These are phyloP conservation scores for Crossocerus cetratus DNA, from an alignment of 2,888 invertebrate species.

Conservation along the genomic window DNA sequence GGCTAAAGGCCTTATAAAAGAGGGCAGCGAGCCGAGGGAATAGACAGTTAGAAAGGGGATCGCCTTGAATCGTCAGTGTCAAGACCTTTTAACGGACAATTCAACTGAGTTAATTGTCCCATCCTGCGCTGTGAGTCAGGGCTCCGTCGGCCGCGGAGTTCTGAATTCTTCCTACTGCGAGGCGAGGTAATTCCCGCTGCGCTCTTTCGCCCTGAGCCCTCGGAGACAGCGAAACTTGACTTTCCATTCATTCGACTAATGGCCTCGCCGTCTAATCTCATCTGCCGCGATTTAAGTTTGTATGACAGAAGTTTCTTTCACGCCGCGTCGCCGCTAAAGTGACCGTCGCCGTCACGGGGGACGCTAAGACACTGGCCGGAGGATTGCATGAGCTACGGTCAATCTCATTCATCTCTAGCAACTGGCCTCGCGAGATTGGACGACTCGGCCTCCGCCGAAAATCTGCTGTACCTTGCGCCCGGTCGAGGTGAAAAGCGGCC, in stretches of 20 bases:
- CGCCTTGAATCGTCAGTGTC: constrained; percentile 49
- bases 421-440: neutral
- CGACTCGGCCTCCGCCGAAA: too few species aligned
- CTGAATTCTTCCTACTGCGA: constrained; percentile 37
- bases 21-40: neutral
- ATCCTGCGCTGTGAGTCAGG: constrained; percentile 67
- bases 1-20: too few species aligned
- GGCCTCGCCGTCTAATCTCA: constrained; percentile 36
- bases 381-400: constrained; percentile 16
- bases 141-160: constrained; percentile 48
- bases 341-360: neutral
- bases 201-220: neutral
- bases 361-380: neutral
- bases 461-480: too few species aligned
- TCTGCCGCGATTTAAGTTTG: constrained; percentile 36
- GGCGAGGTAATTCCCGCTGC: constrained; percentile 40
- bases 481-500: too few species aligned
- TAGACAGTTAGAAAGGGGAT: constrained; percentile 35
- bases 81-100: constrained; percentile 67
- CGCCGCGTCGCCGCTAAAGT: neutral
- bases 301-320: constrained; percentile 25
- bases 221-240: constrained; percentile 6
- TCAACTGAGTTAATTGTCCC: constrained; percentile 69
- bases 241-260: constrained; percentile 48
- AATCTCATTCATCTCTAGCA: neutral